A percentile compares a stretch with the other conserved stretches of the same genome.
Evolutionary conservation across 35 echinoderm and acorn worm species (phyloP).

Genomic region (Lytechinus variegatus): DNA sequence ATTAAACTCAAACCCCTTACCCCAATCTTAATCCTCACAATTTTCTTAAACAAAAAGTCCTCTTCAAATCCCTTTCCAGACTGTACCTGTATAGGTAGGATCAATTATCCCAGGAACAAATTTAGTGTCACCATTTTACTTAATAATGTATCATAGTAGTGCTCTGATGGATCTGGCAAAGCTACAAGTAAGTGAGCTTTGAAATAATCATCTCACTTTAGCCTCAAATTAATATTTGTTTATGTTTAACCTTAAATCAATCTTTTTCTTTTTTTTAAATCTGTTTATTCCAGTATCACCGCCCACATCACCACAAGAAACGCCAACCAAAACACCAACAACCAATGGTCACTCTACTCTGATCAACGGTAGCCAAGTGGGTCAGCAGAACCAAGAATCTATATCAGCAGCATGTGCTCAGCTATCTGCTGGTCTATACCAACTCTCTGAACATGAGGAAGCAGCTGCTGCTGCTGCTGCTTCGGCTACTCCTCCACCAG

Average conservation of each 20-base stretch:
- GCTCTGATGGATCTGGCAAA: too few relatives aligned
- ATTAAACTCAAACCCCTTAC: too few relatives aligned
- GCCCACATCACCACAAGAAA: constrained; percentile 47
- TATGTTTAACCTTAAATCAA: background rate
- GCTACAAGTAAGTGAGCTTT: too few relatives aligned
- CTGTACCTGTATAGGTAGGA: too few relatives aligned
- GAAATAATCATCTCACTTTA: background rate
- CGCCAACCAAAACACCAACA: constrained; percentile 41
- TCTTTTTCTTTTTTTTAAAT: background rate
- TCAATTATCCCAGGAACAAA: too few relatives aligned
- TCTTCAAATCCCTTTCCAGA: too few relatives aligned
- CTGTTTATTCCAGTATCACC: constrained; percentile 51
- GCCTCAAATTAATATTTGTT: background rate
- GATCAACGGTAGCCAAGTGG: background rate
- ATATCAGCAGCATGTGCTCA: constrained; percentile 65
- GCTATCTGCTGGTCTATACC: constrained; percentile 57
- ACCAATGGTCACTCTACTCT: constrained; percentile 36
- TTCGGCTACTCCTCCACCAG: background rate
- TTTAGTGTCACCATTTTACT: too few relatives aligned
- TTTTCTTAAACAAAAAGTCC: too few relatives aligned
- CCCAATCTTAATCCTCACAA: too few relatives aligned
- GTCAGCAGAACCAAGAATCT: background rate
- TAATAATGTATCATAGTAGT: too few relatives aligned
- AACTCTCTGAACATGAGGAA: constrained; percentile 45
- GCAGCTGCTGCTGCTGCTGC: background rate